Percentiles rank a stretch among this genome's conserved stretches.
phyloP scores from a whole-genome alignment of 2,888 invertebrate genomes.

The Latrodectus elegans region DNA sequence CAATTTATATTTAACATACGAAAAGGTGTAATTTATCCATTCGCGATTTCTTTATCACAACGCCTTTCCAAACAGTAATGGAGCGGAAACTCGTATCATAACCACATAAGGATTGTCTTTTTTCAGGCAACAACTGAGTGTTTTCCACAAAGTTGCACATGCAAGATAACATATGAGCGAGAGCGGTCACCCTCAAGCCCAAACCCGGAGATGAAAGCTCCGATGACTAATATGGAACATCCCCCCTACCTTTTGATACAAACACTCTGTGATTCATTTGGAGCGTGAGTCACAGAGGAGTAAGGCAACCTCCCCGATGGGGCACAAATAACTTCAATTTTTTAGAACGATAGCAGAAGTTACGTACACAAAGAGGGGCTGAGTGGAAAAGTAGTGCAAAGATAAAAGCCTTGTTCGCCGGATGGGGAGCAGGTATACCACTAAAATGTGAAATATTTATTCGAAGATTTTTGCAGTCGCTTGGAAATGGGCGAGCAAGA shows the following conservation, averaged over 20 bases:
- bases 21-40: no score
- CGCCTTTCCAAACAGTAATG: no score
- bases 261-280: not conserved
- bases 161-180: no score
- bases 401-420: not conserved
- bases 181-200: no score
- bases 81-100: no score
- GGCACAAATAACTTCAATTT: not conserved
- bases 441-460: not conserved
- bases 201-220: not conserved
- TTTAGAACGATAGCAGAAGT: not conserved
- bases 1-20: no score
- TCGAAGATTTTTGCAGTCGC: not conserved
- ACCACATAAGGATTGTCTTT: no score
- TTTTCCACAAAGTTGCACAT: no score
- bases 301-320: not conserved
- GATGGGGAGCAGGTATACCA: not conserved
- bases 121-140: no score
- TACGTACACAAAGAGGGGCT: not conserved
- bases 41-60: no score
- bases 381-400: not conserved
- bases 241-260: not conserved
- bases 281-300: not conserved
- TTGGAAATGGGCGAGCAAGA: not conserved
- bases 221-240: not conserved